These are phyloP conservation scores for Microctonus aethiopoides DNA, from an alignment of 2,888 invertebrate genomes.

Conservation along the genomic window DNA sequence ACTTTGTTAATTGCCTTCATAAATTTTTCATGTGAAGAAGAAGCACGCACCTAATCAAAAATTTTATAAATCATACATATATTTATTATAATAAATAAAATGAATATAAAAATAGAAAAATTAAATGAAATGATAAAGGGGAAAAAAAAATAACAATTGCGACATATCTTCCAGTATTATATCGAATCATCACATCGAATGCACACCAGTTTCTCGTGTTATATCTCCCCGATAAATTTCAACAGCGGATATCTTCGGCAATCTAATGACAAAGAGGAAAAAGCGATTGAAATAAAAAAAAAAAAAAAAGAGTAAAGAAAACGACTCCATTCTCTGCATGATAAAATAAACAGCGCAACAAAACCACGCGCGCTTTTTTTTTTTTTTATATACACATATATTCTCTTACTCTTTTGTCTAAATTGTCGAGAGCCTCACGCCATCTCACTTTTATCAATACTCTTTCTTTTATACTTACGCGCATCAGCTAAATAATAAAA, in stretches of 20 bases:
- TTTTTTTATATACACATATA: too few relatives aligned
- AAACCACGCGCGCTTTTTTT: too few relatives aligned
- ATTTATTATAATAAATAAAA: not conserved
- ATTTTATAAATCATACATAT: not conserved
- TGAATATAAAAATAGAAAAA: too few relatives aligned
- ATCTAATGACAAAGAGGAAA: conserved; percentile 20
- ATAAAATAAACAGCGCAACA: conserved; percentile 29
- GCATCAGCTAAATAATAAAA: not conserved
- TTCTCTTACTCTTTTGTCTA: conserved; percentile 9
- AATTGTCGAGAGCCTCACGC: conserved; percentile 8
- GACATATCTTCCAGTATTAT: not conserved
- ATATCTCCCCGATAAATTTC: conserved; percentile 5
- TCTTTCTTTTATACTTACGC: not conserved
- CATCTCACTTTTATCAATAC: not conserved
- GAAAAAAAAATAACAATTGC: not conserved
- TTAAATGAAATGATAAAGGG: too few relatives aligned
- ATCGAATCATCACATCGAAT: not conserved
- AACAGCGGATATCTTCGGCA: not conserved
- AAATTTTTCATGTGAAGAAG: not conserved
- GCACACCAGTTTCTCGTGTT: not conserved
- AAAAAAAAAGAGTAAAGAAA: conserved; percentile 12
- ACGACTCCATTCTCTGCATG: conserved; percentile 34
- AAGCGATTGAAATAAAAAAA: conserved; percentile 10
- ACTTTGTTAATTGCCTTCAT: not conserved
- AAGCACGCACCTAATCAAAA: not conserved